Evolutionary conservation across 1,140 invertebrate species (phyloP).

Genomic region (Drosophila azteca): DNA sequence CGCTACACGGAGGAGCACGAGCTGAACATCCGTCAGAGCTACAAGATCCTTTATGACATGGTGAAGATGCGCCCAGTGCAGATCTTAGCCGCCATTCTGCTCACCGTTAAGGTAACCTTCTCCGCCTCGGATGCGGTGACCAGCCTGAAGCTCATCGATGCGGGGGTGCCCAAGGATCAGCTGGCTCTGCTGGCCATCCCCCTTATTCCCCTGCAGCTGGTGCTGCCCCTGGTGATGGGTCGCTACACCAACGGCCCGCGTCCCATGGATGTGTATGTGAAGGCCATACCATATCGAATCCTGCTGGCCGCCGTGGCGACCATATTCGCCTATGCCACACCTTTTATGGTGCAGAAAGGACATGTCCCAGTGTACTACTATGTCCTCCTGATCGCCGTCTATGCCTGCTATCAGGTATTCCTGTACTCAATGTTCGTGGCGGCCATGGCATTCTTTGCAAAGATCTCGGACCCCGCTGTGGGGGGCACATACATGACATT

Average conservation of each 20-base stretch:
- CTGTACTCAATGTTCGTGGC: slow-evolving; percentile 89
- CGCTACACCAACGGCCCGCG: slow-evolving; percentile 94
- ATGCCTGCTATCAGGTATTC: slow-evolving; percentile 94
- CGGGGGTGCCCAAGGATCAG: slow-evolving; percentile 97
- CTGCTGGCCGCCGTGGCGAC: slow-evolving; percentile 93
- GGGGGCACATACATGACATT: slow-evolving; percentile 99
- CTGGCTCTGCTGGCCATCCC: slow-evolving; percentile 96
- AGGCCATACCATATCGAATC: slow-evolving; percentile 94
- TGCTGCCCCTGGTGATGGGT: slow-evolving; percentile 94
- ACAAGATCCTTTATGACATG: slow-evolving; percentile 93
- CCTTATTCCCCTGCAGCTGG: slow-evolving; percentile 96
- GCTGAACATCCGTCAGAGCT: slow-evolving; percentile 91
- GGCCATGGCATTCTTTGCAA: slow-evolving; percentile 87
- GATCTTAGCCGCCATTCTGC: slow-evolving; percentile 90
- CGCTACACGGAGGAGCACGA: slow-evolving; percentile 84
- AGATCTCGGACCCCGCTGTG: slow-evolving; percentile 90
- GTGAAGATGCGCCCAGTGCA: slow-evolving; percentile 92
- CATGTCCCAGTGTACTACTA: slow-evolving; percentile 93
- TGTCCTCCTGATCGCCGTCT: slow-evolving; percentile 89
- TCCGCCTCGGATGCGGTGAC: slow-evolving; percentile 98
- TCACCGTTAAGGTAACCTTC: slow-evolving; percentile 98
- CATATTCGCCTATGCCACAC: slow-evolving; percentile 93
- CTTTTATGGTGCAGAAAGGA: slow-evolving; percentile 87
- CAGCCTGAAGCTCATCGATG: slow-evolving; percentile 96
- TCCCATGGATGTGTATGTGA: slow-evolving; percentile 95